Evolutionary conservation across 1,140 invertebrate genomes (phyloP), one percentile per base, ranked within the genome.

Genomic region (Paralvinella palmiformis): DNA sequence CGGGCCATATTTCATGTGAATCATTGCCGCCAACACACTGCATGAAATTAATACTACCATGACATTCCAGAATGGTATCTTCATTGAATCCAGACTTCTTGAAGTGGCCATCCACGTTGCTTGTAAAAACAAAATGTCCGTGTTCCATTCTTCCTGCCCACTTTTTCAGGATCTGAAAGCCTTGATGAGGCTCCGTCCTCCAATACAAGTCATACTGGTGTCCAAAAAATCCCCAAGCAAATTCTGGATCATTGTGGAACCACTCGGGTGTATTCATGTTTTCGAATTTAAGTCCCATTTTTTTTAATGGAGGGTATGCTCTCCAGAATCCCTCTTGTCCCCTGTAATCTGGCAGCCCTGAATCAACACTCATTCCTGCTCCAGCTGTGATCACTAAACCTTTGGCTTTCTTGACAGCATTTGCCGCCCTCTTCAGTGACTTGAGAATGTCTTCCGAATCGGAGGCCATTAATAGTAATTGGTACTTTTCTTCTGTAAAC

Each of bases 41-140:
- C 5, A 58, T 10, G 29, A 4, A 58, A 31, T 63, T n/a, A 4
- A 63, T 63, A n/a, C 15, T 32, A 4, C 62, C 62, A 44, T 63
- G 62, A 58, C 50, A 56, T 29, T 63, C 62, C 3, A 59, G 17
- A 4, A 63, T 57, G 24, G 22, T 32, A 41, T 63, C 53, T 24
- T 57, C 62, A 15, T 48, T 10, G 33, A 59, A 63, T n/a, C 62
- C 62, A 24, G 62, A 32, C 53, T 63, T 63, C 33, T 63, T 52
- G 53, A 63, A 63, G 24, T 63, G 62, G 20, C 62, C 62, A 58
- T 63, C 62, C 3, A 63, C 62, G 37, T 63, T 63, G 31, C 52
- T 57, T 17, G 62, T 63, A 32, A 57, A 63, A 36, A 63, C 62
- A 44, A 63, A 63, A 32, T 58, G 35, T 3, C 53, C 62, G 15